Base-by-base conservation (phyloP, 2,888 invertebrate genomes). In the Resseliella maxima region DNA sequence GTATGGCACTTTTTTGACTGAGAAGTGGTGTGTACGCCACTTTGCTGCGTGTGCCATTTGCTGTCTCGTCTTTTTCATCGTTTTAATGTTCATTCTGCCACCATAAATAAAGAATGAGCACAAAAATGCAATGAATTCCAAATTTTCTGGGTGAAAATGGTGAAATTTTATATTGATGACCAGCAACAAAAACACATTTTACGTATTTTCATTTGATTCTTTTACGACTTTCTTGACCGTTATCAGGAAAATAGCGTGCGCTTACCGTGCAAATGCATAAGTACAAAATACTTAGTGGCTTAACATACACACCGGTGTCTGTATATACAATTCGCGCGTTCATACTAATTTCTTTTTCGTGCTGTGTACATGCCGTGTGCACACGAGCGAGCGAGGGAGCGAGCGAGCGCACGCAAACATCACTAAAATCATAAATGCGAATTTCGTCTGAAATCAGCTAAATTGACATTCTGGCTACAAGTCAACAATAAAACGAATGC, bases 21-120 rank as follows among this genome's bases (percentile, higher is more conserved):
- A 18, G 24, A 59, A 24, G 1, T 72, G 72, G 31, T 72, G 59
- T 59, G 59, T 10, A 59, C 15, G 72, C 72, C 35, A 72, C 72
- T 72, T 72, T 72, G 72, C 72, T 72, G 72, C 72, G 72, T 72
- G 31, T 72, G 72, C 72, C 72, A 31, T 72, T 72, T 72, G 72
- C 31, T 72, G 72, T 72, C 72, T 72, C 31, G 31, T 72, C 72
- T 72, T 27, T 31, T 72, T 72, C 72, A 72, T 31, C 72, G 72
- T 35, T 72, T 18, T 72, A 72, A 72, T 72, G 72, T 72, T 72
- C 72, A 72, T 72, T 72, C 31, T 35, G 72, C 72, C 72, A 72
- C 72, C 27, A 72, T 72, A 72, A 72, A 72, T 72, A 72, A 72
- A 72, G 72, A 72, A 72, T 72, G 72, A 72, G 72, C 72, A 31